These are phyloP conservation scores for Psococerastis gibbosa DNA, from an alignment of 2,888 invertebrate genomes.

Conservation along the genomic window DNA sequence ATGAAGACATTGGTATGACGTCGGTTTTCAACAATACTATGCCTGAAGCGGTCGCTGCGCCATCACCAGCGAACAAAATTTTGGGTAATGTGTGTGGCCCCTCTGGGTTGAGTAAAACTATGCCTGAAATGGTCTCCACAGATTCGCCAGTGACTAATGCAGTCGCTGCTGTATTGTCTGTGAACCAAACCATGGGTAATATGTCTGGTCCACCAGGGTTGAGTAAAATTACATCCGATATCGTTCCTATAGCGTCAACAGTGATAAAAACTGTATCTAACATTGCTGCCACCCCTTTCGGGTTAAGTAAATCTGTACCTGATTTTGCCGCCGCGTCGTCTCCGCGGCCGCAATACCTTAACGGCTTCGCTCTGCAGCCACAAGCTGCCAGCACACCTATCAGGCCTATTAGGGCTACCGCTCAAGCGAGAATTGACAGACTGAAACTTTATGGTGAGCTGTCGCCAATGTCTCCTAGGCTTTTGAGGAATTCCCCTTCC, in stretches of 20 bases:
- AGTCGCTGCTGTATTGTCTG: not conserved
- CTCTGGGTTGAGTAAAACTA: not conserved
- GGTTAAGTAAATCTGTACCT: not conserved
- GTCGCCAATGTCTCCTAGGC: constrained; percentile 1
- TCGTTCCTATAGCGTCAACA: no score
- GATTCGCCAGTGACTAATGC: not conserved
- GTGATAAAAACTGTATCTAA: no score
- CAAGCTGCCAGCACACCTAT: constrained; percentile 5
- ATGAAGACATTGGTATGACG: no score
- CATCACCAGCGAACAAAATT: no score
- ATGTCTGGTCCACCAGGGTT: no score
- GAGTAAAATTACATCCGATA: not conserved
- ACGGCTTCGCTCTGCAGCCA: not conserved
- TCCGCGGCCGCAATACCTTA: not conserved
- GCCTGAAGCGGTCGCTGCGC: not conserved
- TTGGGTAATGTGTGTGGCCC: no score
- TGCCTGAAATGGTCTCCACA: not conserved
- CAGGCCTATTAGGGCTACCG: not conserved
- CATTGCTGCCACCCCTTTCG: no score
- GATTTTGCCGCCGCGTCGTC: not conserved
- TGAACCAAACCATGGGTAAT: no score
- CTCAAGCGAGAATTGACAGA: not conserved
- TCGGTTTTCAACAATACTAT: no score
- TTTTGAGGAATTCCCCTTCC: no score
- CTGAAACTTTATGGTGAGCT: not conserved